Evolutionary conservation across 2,797 vertebrate genomes (phyloP).

Genomic region (Karalla daura): DNA sequence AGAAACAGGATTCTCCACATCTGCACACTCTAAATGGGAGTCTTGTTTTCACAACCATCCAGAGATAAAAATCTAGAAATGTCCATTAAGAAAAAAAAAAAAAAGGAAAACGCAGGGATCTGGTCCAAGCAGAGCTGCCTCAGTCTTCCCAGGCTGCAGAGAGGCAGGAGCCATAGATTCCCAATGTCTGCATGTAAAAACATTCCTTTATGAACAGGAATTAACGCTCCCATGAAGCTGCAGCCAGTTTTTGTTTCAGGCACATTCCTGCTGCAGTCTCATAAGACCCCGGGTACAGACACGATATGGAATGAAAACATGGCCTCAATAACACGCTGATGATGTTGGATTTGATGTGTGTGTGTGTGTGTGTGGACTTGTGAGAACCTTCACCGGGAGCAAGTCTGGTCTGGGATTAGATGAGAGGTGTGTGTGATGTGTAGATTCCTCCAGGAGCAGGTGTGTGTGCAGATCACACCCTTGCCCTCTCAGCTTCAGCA

Average conservation of each 20-base stretch:
- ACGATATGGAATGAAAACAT: slow-evolving; percentile 11
- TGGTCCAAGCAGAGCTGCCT: not conserved
- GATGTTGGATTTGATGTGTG: slow-evolving; percentile 12
- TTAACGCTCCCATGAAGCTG: slow-evolving; percentile 15
- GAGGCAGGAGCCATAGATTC: slow-evolving; percentile 6
- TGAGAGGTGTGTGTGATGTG: too few relatives aligned
- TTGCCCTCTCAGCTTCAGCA: too few relatives aligned
- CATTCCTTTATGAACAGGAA: slow-evolving; percentile 23
- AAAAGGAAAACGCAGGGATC: too few relatives aligned
- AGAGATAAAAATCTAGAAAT: slow-evolving; percentile 42
- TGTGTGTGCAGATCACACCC: too few relatives aligned
- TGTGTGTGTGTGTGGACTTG: too few relatives aligned
- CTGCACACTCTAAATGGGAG: slow-evolving; percentile 1
- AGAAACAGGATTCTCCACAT: not conserved
- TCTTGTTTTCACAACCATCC: not conserved
- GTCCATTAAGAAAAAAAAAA: too few relatives aligned
- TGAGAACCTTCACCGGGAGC: too few relatives aligned
- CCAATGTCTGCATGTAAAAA: slow-evolving; percentile 41
- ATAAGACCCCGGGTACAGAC: not conserved
- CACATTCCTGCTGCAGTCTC: slow-evolving; percentile 32
- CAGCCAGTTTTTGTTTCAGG: not conserved
- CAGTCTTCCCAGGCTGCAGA: not conserved
- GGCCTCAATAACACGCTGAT: not conserved
- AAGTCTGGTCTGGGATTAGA: too few relatives aligned
- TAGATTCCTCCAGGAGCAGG: too few relatives aligned